phyloP scores from a whole-genome alignment of 2,113 vertebrate genomes.

The Vidua chalybeata region DNA sequence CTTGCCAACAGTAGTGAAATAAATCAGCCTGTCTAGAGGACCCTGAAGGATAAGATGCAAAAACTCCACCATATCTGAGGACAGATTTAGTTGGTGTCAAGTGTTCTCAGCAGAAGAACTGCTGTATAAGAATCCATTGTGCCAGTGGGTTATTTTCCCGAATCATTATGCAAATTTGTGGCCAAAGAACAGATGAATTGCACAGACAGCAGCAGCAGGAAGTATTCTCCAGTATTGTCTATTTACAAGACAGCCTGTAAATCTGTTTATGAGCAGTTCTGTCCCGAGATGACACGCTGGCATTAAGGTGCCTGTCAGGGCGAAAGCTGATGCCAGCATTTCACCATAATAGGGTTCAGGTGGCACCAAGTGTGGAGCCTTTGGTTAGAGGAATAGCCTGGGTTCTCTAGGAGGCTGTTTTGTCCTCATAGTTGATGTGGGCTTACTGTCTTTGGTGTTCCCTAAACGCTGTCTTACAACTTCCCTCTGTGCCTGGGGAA shows the following conservation, averaged over 20 bases:
- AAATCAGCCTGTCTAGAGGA: conserved; percentile 57
- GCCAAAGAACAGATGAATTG: neutral
- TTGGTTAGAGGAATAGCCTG: neutral
- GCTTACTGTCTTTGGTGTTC: neutral
- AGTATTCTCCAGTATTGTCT: neutral
- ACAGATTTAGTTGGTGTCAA: neutral
- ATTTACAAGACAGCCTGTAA: neutral
- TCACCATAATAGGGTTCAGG: neutral
- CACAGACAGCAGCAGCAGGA: neutral
- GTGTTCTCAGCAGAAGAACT: neutral
- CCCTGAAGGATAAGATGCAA: neutral
- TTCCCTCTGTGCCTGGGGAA: neutral
- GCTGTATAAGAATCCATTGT: neutral
- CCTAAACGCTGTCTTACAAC: neutral
- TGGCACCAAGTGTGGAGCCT: neutral
- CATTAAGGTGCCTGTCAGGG: neutral
- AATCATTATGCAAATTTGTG: neutral
- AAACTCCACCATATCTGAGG: neutral
- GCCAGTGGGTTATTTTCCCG: neutral
- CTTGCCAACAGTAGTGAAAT: neutral
- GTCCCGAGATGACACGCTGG: neutral
- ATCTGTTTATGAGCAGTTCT: neutral
- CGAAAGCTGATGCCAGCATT: neutral
- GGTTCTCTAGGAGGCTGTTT: conserved; percentile 44
- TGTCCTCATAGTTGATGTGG: neutral